phyloP scores from a whole-genome alignment of 2,888 invertebrate species.

The Frankliniella fusca region DNA sequence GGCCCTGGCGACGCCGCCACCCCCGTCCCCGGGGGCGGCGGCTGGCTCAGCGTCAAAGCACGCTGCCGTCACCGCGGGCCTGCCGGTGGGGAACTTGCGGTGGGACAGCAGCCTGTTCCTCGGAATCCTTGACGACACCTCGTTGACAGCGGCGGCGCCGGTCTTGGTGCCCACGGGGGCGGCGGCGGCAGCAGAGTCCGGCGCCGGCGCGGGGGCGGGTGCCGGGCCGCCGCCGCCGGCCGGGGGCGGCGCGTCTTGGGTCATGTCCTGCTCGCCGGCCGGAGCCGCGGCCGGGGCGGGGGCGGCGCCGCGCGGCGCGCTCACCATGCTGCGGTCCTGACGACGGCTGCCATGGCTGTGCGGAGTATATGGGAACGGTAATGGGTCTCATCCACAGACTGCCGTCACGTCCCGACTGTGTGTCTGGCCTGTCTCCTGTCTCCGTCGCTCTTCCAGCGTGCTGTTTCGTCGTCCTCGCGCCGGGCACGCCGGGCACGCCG shows the following conservation, averaged over 20 bases:
- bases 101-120: slow-evolving; percentile 10
- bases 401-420: too few relatives aligned
- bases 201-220: background rate
- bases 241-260: background rate
- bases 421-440: too few relatives aligned
- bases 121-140: background rate
- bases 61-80: background rate
- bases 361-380: too few relatives aligned
- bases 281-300: background rate
- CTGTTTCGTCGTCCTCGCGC: too few relatives aligned
- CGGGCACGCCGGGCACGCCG: too few relatives aligned
- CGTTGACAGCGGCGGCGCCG: background rate
- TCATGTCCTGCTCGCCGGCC: background rate
- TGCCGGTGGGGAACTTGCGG: slow-evolving; percentile 7
- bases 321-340: background rate
- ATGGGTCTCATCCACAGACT: too few relatives aligned
- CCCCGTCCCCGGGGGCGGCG: background rate
- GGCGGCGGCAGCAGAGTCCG: background rate
- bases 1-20: background rate
- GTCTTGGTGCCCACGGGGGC: slow-evolving; percentile 3
- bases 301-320: background rate
- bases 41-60: background rate
- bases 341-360: too few relatives aligned
- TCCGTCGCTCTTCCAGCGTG: too few relatives aligned
- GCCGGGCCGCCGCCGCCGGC: background rate